Evolutionary conservation across 2,113 vertebrate genomes (phyloP), one percentile per base, ranked within the genome.

Genomic region (Hypocryptadius cinnamomeus): DNA sequence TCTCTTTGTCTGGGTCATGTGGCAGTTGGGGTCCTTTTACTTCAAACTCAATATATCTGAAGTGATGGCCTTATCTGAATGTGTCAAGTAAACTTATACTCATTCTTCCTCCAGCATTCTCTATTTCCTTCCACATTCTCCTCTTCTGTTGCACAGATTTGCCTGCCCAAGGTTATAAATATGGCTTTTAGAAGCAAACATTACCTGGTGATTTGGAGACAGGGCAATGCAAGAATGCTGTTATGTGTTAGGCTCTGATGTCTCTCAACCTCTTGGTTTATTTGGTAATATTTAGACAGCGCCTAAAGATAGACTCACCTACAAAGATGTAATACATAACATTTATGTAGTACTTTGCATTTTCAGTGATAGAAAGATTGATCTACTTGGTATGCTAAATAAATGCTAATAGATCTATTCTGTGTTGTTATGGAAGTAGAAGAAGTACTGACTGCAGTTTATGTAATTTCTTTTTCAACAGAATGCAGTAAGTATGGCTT

Each of bases 401-500:
- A 82, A 76, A 90, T 89, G 74, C 27, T 92, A 76, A 73, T 45
- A 72, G 63, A 42, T 65, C 1, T 50, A 30, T 80, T 90, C 7
- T 82, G 15, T 85, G 12, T 76, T 82, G 33, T 68, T 91, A 4
- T 42, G 68, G 54, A 87, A 92, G 61, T 61, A 54, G 22, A 68
- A 63, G 42, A 81, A 96, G 66, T 95, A 96, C 95, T 98, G 97
- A 98, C 91, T 91, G 91, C 91, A 85, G 65, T 97, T 97, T 96
- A 65, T 98, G 82, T 93, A 64, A 98, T 99, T 97, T 97, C 97
- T 97, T 97, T 97, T 97, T 96, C 97, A 93, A 97, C 99, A 99
- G 99, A 98, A 98, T 96, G 98, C 98, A 98, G 99, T 99, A 99
- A 99, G 99, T 99, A 98, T 98, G 95, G 83, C 91, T 83, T 85